Conservation (phyloP, 2,113 vertebrate species). For the Notiomystis cincta region DNA sequence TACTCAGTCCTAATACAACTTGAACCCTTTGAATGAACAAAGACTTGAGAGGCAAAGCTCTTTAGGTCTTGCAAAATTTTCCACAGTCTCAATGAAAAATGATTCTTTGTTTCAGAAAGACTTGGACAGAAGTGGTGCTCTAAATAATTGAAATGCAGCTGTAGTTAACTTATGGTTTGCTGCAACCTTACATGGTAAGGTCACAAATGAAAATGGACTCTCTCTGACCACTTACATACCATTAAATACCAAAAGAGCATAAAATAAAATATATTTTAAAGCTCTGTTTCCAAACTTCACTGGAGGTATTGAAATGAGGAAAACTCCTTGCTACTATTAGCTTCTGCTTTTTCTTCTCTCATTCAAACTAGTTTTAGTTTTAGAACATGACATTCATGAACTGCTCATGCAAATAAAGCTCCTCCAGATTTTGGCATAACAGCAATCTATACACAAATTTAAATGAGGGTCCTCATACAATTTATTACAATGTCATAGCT, state of each 20-base stretch:
- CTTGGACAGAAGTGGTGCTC: not conserved
- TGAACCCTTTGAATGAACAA: not conserved
- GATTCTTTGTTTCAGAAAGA: not conserved
- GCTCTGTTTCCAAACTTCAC: not conserved
- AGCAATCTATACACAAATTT: not conserved
- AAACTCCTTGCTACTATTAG: not conserved
- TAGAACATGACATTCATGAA: not conserved
- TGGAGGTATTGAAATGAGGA: not conserved
- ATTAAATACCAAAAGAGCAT: not conserved
- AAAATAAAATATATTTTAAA: not conserved
- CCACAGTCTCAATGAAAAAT: not conserved
- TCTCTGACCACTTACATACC: not conserved
- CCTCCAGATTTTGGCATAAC: not conserved
- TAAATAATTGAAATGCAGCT: not conserved
- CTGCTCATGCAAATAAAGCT: not conserved
- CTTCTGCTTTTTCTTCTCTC: not conserved
- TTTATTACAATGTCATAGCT: not conserved
- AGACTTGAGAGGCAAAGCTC: not conserved
- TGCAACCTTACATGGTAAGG: not conserved
- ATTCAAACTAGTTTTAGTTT: slow-evolving; percentile 1
- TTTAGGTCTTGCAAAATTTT: not conserved
- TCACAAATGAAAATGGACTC: not conserved
- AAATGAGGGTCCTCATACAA: not conserved
- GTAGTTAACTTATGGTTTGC: not conserved
- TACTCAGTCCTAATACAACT: not conserved